These are phyloP conservation scores for Glyphotaelius pellucidus DNA, from an alignment of 2,888 invertebrate species.

Conservation along the genomic window DNA sequence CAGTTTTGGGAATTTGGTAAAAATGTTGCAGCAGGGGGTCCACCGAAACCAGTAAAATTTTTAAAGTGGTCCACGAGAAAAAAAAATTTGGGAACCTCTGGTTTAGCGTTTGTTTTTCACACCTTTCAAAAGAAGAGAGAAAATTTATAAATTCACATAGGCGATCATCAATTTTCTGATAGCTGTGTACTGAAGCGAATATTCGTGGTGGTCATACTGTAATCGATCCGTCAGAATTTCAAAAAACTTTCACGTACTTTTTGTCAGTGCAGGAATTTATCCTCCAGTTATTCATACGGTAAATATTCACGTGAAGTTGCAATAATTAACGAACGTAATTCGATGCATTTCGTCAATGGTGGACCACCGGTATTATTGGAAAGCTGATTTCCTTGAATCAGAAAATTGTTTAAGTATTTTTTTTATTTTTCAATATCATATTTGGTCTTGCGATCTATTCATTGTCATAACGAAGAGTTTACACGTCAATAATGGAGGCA, in stretches of 20 bases:
- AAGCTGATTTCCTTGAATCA: background rate
- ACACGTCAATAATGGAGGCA: too few species aligned
- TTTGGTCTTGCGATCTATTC: too few species aligned
- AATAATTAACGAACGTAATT: background rate
- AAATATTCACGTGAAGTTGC: background rate
- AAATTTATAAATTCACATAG: background rate
- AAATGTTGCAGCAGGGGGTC: too few species aligned
- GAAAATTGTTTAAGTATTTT: background rate
- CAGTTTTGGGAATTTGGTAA: too few species aligned
- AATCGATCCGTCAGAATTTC: background rate
- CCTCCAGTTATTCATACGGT: background rate
- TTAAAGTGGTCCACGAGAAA: too few species aligned
- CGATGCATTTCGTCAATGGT: background rate
- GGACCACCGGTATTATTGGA: background rate
- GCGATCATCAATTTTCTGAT: background rate
- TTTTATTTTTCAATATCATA: too few species aligned
- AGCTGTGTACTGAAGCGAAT: background rate
- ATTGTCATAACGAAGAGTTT: too few species aligned
- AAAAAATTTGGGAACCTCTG: too few species aligned
- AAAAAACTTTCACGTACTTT: background rate
- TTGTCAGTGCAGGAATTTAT: background rate
- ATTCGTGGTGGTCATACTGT: background rate
- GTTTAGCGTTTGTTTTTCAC: background rate
- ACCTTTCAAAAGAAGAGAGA: background rate
- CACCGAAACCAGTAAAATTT: too few species aligned